Evolutionary conservation across 2,113 vertebrate species (phyloP).

Genomic region (Pomatorhinus ruficollis): DNA sequence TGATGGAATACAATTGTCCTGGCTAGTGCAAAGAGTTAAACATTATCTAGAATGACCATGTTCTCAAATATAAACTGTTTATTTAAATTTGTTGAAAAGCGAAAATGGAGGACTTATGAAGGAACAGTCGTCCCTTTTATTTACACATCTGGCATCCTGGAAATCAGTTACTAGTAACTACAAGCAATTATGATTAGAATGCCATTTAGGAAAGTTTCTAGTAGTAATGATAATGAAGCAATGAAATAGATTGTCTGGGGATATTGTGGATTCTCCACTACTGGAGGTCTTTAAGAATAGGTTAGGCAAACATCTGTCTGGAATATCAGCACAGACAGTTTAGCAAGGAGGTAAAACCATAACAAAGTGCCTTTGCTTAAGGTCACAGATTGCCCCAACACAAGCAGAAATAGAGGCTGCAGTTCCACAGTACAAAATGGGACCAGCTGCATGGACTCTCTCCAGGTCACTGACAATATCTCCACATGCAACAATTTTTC

Average conservation of each 20-base stretch:
- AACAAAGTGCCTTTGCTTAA: conserved; percentile 8
- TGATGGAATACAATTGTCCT: background rate
- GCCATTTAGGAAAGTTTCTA: conserved; percentile 12
- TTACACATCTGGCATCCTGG: background rate
- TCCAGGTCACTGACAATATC: background rate
- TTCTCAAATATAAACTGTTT: background rate
- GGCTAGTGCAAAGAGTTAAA: background rate
- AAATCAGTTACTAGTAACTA: background rate
- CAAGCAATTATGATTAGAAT: conserved; percentile 25
- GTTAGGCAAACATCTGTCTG: conserved; percentile 27
- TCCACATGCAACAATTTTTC: background rate
- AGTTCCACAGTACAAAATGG: background rate
- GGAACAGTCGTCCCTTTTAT: background rate
- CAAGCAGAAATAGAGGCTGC: background rate
- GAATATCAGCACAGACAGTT: background rate
- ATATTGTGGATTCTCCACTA: conserved; percentile 12
- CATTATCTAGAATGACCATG: background rate
- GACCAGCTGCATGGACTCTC: background rate
- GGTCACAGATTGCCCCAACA: background rate
- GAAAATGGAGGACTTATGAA: background rate
- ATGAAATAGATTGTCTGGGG: conserved; percentile 42
- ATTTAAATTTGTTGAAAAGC: background rate
- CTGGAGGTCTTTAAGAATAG: conserved; percentile 29
- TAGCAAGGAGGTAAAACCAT: background rate
- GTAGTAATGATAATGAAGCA: conserved; percentile 38